These are phyloP conservation scores for Equus quagga DNA, from an alignment of 2,113 vertebrate genomes.

Conservation along the genomic window DNA sequence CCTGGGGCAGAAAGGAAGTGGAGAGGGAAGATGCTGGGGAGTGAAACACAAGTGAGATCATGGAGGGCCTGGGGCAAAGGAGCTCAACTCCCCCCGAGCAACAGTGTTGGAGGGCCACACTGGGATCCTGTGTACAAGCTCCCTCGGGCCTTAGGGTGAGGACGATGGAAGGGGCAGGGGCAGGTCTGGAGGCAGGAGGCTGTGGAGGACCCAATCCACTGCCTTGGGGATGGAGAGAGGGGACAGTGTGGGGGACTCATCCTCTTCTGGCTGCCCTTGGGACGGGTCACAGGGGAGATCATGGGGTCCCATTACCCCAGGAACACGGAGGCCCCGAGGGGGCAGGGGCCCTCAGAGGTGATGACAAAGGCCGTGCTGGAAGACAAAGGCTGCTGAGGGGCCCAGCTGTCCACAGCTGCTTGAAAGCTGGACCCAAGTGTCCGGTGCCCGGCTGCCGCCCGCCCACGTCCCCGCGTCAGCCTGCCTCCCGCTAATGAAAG, in stretches of 20 bases:
- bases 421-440: not conserved
- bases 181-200: not conserved
- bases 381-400: not conserved
- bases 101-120: fast-evolving
- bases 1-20: not conserved
- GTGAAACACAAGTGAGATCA: fast-evolving
- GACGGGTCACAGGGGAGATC: not conserved
- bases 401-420: not conserved
- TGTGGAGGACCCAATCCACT: not conserved
- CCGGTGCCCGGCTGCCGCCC: fast-evolving
- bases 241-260: fast-evolving
- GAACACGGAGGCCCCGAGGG: fast-evolving
- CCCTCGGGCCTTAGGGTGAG: not conserved
- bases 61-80: not conserved
- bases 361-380: not conserved
- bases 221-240: fast-evolving
- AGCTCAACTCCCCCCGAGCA: fast-evolving
- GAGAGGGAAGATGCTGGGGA: not conserved
- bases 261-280: not conserved
- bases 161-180: not conserved
- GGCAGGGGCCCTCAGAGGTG: not conserved
- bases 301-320: not conserved
- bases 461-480: fast-evolving
- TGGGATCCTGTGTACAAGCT: not conserved
- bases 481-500: constrained; percentile 71